Conservation (phyloP, 1,140 invertebrate genomes). For the Berghia stephanieae region DNA sequence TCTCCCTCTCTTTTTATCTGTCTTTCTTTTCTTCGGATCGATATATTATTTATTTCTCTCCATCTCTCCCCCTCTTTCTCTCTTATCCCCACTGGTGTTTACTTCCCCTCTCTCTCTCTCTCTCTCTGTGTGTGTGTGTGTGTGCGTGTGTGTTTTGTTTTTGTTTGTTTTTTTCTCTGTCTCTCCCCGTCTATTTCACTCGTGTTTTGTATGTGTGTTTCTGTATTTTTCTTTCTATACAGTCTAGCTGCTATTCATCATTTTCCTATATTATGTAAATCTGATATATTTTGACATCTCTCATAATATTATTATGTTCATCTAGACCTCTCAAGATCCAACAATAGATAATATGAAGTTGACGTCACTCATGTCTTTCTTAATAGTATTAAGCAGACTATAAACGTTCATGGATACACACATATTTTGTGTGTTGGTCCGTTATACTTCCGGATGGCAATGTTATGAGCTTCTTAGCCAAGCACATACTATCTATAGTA, state of each 20-base stretch:
- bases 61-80: not conserved
- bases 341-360: too few species aligned
- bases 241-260: not conserved
- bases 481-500: too few species aligned
- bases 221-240: not conserved
- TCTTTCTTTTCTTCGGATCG: not conserved
- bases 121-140: conserved; percentile 21
- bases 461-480: too few species aligned
- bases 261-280: not conserved
- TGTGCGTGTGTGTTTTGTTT: not conserved
- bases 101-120: not conserved
- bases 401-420: too few species aligned
- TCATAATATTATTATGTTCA: too few species aligned
- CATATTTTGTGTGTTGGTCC: too few species aligned
- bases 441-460: too few species aligned
- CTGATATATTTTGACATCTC: too few species aligned
- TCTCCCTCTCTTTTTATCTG: not conserved
- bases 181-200: not conserved
- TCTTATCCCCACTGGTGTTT: not conserved
- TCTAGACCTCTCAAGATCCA: too few species aligned
- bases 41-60: not conserved
- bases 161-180: too few species aligned
- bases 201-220: not conserved
- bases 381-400: too few species aligned
- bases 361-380: too few species aligned